Base-by-base conservation (phyloP, 1,140 invertebrate species). In the Cydia strobilella region DNA sequence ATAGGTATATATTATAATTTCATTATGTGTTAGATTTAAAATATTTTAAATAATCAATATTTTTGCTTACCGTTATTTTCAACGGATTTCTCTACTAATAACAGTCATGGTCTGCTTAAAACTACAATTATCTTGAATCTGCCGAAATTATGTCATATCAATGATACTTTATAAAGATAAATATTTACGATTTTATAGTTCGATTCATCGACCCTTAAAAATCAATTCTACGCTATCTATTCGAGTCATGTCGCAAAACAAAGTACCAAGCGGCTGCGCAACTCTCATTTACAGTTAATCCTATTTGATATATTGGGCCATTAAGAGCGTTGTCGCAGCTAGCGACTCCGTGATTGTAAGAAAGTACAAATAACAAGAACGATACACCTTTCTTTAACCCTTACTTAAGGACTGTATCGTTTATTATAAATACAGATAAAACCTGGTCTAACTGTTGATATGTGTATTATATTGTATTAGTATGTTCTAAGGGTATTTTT, bases 251-350 rank as follows among this genome's bases (percentile, higher is more conserved):
- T 84, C 82, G 83, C 80, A 85, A 82, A 85, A 88, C 83, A 86
- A 86, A 86, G 86, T 89, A 85, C 85, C 81, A 85, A 80, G 80
- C 83, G 79, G 83, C 79, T 82, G 82, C 79, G 84, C 81, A 84
- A 77, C 82, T 86, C 88, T 86, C 87, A 87, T 90, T 89, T 89
- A 86, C 84, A 87, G 79, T 85, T 89, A 90, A 91, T 91, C 88
- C 88, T 83, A 80, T 89, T 91, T 90, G 88, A 90, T 89, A 89
- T 89, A 91, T 91, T 84, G 87, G 84, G 79, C 85, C 85, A 91
- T 91, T 89, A 89, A 80, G 87, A 86, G 81, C 78, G 82, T 80
- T 84, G 86, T 85, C 84, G 83, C 79, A 80, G 79, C 80, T 77
- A 66, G 80, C 76, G 84, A 72, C 82, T 82, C 79, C 77, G 84